Conservation (phyloP, 2,797 vertebrate species). For the Prionace glauca region DNA sequence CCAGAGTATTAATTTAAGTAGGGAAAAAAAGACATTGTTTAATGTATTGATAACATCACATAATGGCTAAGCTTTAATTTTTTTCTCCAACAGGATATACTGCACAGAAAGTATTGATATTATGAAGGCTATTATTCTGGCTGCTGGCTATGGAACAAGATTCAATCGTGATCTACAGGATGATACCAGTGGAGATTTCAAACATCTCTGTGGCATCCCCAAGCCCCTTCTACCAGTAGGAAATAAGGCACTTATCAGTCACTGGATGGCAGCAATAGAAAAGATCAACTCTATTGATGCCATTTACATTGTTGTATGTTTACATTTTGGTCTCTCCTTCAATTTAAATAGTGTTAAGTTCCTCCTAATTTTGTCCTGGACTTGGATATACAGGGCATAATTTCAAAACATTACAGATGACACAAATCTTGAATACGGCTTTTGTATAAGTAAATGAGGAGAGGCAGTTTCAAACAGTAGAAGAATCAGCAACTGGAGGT, state of each 20-base stretch:
- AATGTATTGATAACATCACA: neutral
- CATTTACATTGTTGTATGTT: slow-evolving; percentile 59
- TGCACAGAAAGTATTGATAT: neutral
- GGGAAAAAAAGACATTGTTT: neutral
- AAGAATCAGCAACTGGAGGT: neutral
- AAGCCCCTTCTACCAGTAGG: slow-evolving; percentile 71
- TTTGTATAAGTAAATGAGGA: neutral
- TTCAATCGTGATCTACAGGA: slow-evolving; percentile 60
- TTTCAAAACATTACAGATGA: neutral
- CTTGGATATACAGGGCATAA: neutral
- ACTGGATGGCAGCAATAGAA: slow-evolving; percentile 62
- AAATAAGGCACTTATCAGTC: slow-evolving; percentile 52
- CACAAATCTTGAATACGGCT: neutral
- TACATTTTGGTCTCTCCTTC: too few relatives aligned
- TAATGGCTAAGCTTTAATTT: neutral
- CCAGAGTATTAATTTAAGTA: neutral
- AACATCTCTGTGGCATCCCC: slow-evolving; percentile 54
- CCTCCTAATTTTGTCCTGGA: neutral
- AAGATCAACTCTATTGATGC: slow-evolving; percentile 49
- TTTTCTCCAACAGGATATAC: neutral
- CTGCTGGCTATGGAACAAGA: slow-evolving; percentile 71
- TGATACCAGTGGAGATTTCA: slow-evolving; percentile 54
- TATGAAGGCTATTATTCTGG: slow-evolving; percentile 70
- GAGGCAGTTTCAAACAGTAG: neutral
- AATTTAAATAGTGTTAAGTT: neutral